phyloP scores from a whole-genome alignment of 2,888 invertebrate species.

The Globia sparganii region DNA sequence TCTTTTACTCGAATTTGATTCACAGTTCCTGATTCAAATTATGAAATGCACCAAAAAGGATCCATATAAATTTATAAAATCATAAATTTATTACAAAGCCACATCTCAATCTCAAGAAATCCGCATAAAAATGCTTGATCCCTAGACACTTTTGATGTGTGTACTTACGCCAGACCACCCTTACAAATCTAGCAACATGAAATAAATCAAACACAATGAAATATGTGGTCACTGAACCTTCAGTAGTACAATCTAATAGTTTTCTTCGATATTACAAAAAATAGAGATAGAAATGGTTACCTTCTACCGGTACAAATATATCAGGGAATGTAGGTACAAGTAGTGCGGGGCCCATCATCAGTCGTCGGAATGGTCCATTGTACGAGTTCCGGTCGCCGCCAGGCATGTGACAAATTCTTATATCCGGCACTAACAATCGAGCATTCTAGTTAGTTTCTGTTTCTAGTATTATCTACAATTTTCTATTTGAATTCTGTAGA shows the following conservation, averaged over 20 bases:
- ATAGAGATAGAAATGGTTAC: conserved; percentile 9
- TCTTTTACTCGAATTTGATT: no score
- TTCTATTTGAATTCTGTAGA: conserved; percentile 13
- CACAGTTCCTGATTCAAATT: no score
- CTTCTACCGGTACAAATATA: not conserved
- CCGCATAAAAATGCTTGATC: no score
- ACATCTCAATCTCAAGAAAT: no score
- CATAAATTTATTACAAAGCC: no score
- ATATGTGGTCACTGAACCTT: not conserved
- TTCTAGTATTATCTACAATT: conserved; percentile 35
- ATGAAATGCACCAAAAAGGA: no score
- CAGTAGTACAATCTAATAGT: not conserved
- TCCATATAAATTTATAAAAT: no score
- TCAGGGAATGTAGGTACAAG: conserved; percentile 15
- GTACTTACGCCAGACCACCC: not conserved
- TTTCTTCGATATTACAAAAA: conserved; percentile 1
- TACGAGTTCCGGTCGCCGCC: conserved; percentile 58
- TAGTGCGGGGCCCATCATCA: conserved; percentile 42
- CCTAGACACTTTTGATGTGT: no score
- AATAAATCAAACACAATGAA: conserved; percentile 6
- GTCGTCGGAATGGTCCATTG: conserved; percentile 56
- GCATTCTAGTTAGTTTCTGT: conserved; percentile 34
- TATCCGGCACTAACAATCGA: conserved; percentile 49
- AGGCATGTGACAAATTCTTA: conserved; percentile 64
- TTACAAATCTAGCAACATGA: not conserved